These are phyloP conservation scores for Ibidorhyncha struthersii DNA, from an alignment of 2,113 vertebrate species.

Conservation along the genomic window DNA sequence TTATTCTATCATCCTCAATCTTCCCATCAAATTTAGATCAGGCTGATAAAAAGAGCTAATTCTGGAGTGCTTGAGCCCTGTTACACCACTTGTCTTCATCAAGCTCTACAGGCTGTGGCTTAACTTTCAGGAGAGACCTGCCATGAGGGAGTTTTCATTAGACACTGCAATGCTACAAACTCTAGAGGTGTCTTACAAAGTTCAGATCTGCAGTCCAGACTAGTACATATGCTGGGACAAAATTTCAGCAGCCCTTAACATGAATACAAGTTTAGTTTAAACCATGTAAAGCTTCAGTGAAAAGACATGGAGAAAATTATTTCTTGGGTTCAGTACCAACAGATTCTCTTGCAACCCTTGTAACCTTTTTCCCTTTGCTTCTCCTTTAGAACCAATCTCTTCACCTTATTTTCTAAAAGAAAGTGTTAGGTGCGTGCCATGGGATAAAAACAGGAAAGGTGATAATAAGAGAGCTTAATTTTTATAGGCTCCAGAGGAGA, in stretches of 20 bases:
- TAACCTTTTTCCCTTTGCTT: background rate
- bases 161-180: background rate
- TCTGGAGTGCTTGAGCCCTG: background rate
- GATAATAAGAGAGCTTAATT: slow-evolving; percentile 52
- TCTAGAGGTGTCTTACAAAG: background rate
- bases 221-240: fast-evolving
- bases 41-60: background rate
- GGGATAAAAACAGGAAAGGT: background rate
- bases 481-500: slow-evolving; percentile 4
- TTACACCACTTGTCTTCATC: background rate
- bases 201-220: background rate
- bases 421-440: background rate
- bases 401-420: background rate
- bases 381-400: background rate
- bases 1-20: background rate
- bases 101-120: background rate
- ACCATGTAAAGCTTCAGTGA: background rate
- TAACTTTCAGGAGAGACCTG: background rate
- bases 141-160: background rate
- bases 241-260: background rate
- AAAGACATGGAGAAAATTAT: background rate
- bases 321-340: background rate
- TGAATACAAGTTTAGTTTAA: background rate
- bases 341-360: background rate
- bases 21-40: background rate